These are phyloP conservation scores for Eciton burchellii DNA, from an alignment of 1,140 invertebrate genomes.

Conservation along the genomic window DNA sequence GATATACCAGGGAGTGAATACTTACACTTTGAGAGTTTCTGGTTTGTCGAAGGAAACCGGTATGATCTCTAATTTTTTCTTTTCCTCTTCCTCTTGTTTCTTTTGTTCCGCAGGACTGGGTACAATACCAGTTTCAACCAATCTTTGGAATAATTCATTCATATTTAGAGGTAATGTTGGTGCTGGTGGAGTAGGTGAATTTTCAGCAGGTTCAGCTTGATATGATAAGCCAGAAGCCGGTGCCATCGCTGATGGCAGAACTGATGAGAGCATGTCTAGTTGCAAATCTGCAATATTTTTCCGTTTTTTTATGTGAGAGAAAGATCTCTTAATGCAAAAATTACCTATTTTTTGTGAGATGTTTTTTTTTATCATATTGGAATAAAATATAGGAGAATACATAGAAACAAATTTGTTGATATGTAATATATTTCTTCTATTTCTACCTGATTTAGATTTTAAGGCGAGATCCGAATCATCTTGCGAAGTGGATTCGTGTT, in stretches of 20 bases:
- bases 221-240: conserved; percentile 87
- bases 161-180: conserved; percentile 88
- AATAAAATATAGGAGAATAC: conserved; percentile 20
- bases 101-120: conserved; percentile 83
- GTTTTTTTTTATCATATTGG: too few relatives aligned
- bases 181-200: conserved; percentile 76
- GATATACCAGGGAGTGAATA: conserved; percentile 67
- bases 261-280: conserved; percentile 88
- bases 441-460: conserved; percentile 76
- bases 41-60: conserved; percentile 89
- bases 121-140: conserved; percentile 93
- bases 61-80: conserved; percentile 86
- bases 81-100: conserved; percentile 82
- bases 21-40: conserved; percentile 92
- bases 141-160: conserved; percentile 92
- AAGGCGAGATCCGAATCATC: conserved; percentile 78
- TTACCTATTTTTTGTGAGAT: too few relatives aligned
- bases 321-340: neutral
- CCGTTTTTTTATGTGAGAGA: neutral
- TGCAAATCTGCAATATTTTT: conserved; percentile 79
- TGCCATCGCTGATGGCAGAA: conserved; percentile 87
- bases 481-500: conserved; percentile 81
- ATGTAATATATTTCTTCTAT: conserved; percentile 17
- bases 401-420: conserved; percentile 21
- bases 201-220: conserved; percentile 82